phyloP scores from a whole-genome alignment of 2,797 vertebrate genomes.

The Luscinia luscinia region DNA sequence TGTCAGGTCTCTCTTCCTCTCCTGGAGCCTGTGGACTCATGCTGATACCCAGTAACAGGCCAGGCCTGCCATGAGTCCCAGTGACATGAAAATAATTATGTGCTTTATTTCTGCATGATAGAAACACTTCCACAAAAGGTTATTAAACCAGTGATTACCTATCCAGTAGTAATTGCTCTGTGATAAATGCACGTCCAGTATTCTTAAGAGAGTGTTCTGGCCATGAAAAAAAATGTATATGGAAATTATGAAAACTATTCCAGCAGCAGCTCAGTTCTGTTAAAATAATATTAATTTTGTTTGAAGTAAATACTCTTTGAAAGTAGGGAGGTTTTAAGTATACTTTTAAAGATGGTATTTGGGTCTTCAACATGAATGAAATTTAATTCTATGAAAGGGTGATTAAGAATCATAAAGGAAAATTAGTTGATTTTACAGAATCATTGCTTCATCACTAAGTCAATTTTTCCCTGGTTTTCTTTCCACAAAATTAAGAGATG shows the following conservation, averaged over 20 bases:
- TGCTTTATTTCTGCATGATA: not conserved
- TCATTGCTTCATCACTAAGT: not conserved
- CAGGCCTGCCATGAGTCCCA: fast-evolving
- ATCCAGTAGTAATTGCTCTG: not conserved
- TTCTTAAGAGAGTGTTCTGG: not conserved
- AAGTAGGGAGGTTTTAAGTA: not conserved
- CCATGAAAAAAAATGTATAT: not conserved
- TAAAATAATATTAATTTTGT: not conserved
- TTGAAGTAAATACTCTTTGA: not conserved
- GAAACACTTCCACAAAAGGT: not conserved
- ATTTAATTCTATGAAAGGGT: not conserved
- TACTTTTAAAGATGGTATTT: not conserved
- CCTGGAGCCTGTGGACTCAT: not conserved
- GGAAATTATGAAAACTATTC: not conserved
- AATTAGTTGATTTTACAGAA: not conserved
- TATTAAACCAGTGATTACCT: not conserved
- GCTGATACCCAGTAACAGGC: not conserved
- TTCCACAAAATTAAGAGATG: not conserved
- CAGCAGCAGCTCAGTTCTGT: not conserved
- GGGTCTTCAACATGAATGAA: not conserved
- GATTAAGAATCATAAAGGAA: not conserved
- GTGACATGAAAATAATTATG: not conserved
- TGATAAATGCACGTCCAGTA: not conserved
- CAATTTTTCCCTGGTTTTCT: not conserved
- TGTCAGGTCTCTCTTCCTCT: not conserved